A percentile compares a stretch with the other conserved stretches of the same genome.
Evolutionary conservation across 2,113 vertebrate species (phyloP).

Genomic region (Cepphus grylle): DNA sequence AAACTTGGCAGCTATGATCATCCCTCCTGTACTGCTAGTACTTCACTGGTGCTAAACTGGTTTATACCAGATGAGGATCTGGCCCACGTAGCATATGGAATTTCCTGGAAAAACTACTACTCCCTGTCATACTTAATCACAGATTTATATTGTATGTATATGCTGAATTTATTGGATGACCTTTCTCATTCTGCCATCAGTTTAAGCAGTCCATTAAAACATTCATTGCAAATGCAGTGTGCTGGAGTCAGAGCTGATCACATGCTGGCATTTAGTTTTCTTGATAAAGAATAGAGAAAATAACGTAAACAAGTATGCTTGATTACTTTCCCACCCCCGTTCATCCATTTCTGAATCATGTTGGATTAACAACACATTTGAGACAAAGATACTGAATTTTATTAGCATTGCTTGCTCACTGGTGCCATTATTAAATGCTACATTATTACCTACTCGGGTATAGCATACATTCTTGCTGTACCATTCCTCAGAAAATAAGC

Average conservation of each 20-base stretch:
- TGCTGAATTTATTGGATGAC: background rate
- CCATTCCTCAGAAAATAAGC: constrained; percentile 31
- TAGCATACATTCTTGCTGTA: constrained; percentile 31
- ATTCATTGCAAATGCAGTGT: background rate
- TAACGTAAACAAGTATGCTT: constrained; percentile 62
- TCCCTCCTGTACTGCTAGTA: constrained; percentile 14
- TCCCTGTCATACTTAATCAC: constrained; percentile 6
- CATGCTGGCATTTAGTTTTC: constrained; percentile 58
- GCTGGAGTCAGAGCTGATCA: constrained; percentile 49
- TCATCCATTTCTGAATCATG: constrained; percentile 66
- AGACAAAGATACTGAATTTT: constrained; percentile 60
- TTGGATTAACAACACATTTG: constrained; percentile 64
- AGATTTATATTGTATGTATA: constrained; percentile 18
- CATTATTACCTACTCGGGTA: constrained; percentile 51
- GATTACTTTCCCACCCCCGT: constrained; percentile 64
- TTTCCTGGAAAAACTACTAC: constrained; percentile 41
- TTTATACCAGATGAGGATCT: constrained; percentile 34
- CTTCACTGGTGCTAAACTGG: constrained; percentile 29
- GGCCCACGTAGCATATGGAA: constrained; percentile 37
- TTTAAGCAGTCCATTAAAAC: background rate
- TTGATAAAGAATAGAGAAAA: constrained; percentile 64
- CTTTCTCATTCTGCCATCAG: constrained; percentile 6
- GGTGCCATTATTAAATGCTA: constrained; percentile 60
- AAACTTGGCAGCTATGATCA: background rate
- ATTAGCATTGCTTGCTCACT: constrained; percentile 61